These are phyloP conservation scores for Stenoptilia bipunctidactyla DNA, from an alignment of 2,888 invertebrate genomes.

Conservation along the genomic window DNA sequence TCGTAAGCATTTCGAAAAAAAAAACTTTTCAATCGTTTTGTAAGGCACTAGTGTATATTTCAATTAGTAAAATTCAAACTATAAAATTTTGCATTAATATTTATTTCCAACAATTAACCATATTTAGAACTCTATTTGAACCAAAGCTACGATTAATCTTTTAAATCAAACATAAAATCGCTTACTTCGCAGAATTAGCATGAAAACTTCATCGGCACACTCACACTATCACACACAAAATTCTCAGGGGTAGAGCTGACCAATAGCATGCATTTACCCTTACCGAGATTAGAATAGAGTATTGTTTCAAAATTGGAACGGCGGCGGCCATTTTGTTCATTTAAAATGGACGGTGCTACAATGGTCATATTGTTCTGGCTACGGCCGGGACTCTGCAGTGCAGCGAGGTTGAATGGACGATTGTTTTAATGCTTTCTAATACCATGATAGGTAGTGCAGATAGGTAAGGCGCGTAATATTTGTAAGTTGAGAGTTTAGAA, in stretches of 20 bases:
- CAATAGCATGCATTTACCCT: slow-evolving; percentile 67
- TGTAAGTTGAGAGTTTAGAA: too few species aligned
- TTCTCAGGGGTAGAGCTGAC: slow-evolving; percentile 36
- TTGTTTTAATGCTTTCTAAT: too few species aligned
- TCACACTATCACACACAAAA: slow-evolving; percentile 23
- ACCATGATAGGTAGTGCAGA: too few species aligned
- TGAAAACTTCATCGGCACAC: slow-evolving; percentile 18
- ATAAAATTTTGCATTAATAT: too few species aligned
- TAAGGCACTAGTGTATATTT: too few species aligned
- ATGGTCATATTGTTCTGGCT: slow-evolving; percentile 58
- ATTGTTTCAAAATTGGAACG: slow-evolving; percentile 59
- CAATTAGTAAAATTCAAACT: too few species aligned
- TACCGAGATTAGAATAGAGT: slow-evolving; percentile 49
- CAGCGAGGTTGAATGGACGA: slow-evolving; percentile 31
- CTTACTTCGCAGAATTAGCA: slow-evolving; percentile 3
- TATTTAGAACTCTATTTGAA: slow-evolving; percentile 9
- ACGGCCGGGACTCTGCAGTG: slow-evolving; percentile 32
- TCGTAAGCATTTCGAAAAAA: too few species aligned
- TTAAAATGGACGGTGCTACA: slow-evolving; percentile 67
- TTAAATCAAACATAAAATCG: slow-evolving; percentile 6
- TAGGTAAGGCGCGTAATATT: too few species aligned
- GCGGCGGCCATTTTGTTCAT: slow-evolving; percentile 64
- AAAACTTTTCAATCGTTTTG: too few species aligned
- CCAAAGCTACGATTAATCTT: slow-evolving; percentile 16
- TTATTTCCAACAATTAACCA: too few species aligned